Evolutionary conservation across 64 coral and sea anemone genomes (phyloP).

Genomic region (Exaiptasia diaphana): DNA sequence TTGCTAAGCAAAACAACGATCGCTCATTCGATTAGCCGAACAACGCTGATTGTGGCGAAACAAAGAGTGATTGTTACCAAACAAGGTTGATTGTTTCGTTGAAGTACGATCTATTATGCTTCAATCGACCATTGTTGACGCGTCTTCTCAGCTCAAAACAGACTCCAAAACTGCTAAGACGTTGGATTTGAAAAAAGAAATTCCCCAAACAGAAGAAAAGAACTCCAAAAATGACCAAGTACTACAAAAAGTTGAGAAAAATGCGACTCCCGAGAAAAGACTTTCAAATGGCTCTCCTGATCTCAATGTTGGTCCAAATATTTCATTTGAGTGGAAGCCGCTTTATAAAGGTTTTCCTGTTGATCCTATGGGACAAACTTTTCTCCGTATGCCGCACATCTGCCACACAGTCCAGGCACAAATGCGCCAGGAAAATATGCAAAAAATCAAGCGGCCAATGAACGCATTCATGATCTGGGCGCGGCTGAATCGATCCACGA

Average conservation of each 20-base stretch:
- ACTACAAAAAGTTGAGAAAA: not conserved
- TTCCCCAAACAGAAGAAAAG: not conserved
- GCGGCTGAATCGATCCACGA: conserved; percentile 75
- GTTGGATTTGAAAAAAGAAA: not conserved
- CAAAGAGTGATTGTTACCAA: conserved; percentile 54
- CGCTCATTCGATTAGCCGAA: not conserved
- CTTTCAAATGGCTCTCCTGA: not conserved
- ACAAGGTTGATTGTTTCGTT: conserved; percentile 43
- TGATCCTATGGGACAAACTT: conserved; percentile 91
- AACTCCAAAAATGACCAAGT: not conserved
- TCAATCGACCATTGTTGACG: not conserved
- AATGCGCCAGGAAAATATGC: conserved; percentile 45
- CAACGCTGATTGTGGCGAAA: conserved; percentile 48
- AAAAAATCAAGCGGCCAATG: conserved; percentile 84
- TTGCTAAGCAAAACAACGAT: conserved; percentile 25
- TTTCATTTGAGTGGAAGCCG: not conserved
- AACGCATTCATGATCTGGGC: conserved; percentile 99
- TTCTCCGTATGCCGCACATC: conserved; percentile 88
- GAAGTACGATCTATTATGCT: not conserved
- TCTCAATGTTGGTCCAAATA: not conserved
- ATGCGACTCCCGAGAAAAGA: not conserved
- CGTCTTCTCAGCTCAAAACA: not conserved
- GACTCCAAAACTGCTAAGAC: too few species aligned
- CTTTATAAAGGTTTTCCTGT: conserved; percentile 70
- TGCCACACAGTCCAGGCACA: conserved; percentile 80